Base-by-base conservation (phyloP, 2,113 vertebrate genomes). In the Rhinopomastus cyanomelas region DNA sequence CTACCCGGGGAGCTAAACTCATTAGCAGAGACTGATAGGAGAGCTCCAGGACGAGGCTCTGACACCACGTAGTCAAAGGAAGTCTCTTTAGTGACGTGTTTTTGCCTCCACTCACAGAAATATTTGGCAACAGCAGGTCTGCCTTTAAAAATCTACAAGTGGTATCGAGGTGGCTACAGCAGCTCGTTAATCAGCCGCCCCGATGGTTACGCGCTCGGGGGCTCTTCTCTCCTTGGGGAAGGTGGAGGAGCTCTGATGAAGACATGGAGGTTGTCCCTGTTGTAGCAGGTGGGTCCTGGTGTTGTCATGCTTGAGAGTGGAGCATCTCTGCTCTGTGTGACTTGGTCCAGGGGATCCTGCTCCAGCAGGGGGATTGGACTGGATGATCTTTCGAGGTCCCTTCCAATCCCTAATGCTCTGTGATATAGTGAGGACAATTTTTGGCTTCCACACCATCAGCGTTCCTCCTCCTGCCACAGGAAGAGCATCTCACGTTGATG, bases 1-100 rank as follows among this genome's bases (percentile, higher is more conserved):
- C 42, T 89, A 91, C 87, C 93, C 82, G 91, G 91, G 92, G 93
- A 94, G 49, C 23, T 65, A 89, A 96, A 95, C 85, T 96, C 92
- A 93, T 95, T 96, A 96, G 87, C 85, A 93, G 90, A 73, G 83
- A 36, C 81, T 89, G 92, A 90, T 89, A 71, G 16, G 55, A 92
- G 87, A 84, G 86, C 78, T 91, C 61, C 62, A 44, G 88, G 90
- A 90, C 56, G 86, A 82, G 68, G 83, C 79, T 89, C 79, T 60
- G 91, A 49, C 78, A 79, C 75, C 91, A 80, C 89, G 26, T 55
- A 93, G 83, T 91, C 89, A 71, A 76, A 85, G 82, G 76, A 90
- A 91, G 81, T 84, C 60, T 81, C 60, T 81, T 90, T 67, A 59
- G 49, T 49, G 65, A 81, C 67, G 64, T 72, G 53, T 82, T 93